phyloP scores from a whole-genome alignment of 2,113 vertebrate species.

The Marmota flaviventris region DNA sequence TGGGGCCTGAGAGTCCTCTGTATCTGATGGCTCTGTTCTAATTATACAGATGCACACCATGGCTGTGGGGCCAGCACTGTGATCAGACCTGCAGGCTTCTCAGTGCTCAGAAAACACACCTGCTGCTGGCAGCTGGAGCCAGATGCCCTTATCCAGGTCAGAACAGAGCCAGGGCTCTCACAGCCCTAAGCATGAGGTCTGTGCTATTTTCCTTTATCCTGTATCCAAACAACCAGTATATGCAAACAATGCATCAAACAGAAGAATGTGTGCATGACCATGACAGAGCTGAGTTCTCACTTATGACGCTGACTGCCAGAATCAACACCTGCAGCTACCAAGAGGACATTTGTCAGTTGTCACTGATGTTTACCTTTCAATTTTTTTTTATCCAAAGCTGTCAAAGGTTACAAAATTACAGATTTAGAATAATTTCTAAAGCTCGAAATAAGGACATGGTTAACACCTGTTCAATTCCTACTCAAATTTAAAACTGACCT shows the following conservation, averaged over 20 bases:
- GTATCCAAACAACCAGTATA: neutral
- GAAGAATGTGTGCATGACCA: too few species aligned
- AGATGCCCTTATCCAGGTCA: neutral
- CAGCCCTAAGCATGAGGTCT: rapidly evolving
- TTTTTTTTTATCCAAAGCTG: neutral
- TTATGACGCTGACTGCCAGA: neutral
- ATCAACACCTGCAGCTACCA: neutral
- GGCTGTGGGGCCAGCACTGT: neutral
- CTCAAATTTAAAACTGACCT: conserved; percentile 21
- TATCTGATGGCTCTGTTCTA: conserved; percentile 80
- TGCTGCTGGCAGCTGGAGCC: neutral
- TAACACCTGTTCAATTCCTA: neutral
- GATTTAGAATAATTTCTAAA: neutral
- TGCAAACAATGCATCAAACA: neutral
- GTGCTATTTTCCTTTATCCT: neutral
- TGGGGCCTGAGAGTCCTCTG: conserved; percentile 72
- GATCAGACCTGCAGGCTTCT: neutral
- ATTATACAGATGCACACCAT: conserved; percentile 75
- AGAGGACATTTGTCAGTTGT: neutral
- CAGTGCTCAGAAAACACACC: neutral
- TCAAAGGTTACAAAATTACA: neutral
- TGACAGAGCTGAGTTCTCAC: neutral
- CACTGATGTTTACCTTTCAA: neutral
- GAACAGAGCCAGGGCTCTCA: neutral
- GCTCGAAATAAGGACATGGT: neutral